Evolutionary conservation across 2,113 vertebrate species (phyloP), one percentile per base, ranked within the genome.

Genomic region (Prionailurus viverrinus): DNA sequence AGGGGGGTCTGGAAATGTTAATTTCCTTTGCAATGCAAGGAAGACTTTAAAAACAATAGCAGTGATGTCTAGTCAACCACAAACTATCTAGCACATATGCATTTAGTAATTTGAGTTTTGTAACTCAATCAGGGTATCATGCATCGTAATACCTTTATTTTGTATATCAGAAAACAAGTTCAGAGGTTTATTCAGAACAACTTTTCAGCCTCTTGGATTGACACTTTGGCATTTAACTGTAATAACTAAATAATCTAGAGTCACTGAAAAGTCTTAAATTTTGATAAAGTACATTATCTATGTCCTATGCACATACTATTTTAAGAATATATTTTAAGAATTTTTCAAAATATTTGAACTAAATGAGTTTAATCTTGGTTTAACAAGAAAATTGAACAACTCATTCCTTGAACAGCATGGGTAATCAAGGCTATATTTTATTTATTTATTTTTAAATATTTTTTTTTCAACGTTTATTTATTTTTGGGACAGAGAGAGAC

Each of bases 301-400:
- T 79, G 23, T 86, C 55, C 15, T 65, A 4, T 68, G 48, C 1
- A 7, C 33, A 9, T 45, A 74, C 90, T 85, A 89, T 83, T 94
- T 95, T 69, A 48, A 86, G 93, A 86, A 41, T 71, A 53, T 39
- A 36, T 65, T 89, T 85, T 86, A 90, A 31, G 83, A 85, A 61
- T 84, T 41, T 92, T 80, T 89, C 41, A 94, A 63, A 74, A 73
- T 68, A 7, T 79, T 90, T 90, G 58, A 80, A 76, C 12, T 18
- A 18, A 63, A 53, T 45, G 65, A 66, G 36, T 85, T 97, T 81
- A 92, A 73, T 94, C 55, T 89, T 94, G 23, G 29, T 87, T 71
- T 91, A 91, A 95, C 8, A 94, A 84, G 69, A 91, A 78, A 78
- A 81, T 87, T 55, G 6, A 89, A 48, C 11, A 39, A 45, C 36